These are phyloP conservation scores for Pseudorectes ferrugineus DNA, from an alignment of 2,113 vertebrate species.

Conservation along the genomic window DNA sequence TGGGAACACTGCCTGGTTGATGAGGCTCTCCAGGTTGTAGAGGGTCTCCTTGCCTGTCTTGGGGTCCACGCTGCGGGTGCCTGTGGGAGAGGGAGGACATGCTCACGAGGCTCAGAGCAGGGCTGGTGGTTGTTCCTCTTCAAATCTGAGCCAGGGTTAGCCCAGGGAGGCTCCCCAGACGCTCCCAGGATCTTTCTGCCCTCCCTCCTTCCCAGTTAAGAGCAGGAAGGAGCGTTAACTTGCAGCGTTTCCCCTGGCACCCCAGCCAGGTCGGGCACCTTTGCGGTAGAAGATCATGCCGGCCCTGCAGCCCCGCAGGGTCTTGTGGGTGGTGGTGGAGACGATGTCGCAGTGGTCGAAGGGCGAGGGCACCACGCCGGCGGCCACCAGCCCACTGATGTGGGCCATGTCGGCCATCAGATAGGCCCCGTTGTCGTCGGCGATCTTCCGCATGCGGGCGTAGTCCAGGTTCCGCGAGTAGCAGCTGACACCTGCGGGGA, in stretches of 20 bases:
- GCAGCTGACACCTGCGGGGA: conserved; percentile 85
- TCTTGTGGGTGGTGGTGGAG: conserved; percentile 96
- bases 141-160: not conserved
- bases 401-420: conserved; percentile 97
- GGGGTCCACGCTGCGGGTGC: conserved; percentile 83
- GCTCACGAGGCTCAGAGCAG: not conserved
- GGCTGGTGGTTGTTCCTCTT: not conserved
- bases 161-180: not conserved
- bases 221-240: not conserved
- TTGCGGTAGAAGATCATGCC: conserved; percentile 94
- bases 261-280: conserved; percentile 62
- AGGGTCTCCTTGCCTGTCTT: conserved; percentile 87
- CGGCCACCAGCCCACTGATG: conserved; percentile 92
- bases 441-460: conserved; percentile 82
- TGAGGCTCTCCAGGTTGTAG: conserved; percentile 89
- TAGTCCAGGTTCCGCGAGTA: conserved; percentile 96
- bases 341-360: conserved; percentile 90
- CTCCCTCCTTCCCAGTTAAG: not conserved
- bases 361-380: conserved; percentile 87
- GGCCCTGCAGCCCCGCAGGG: conserved; percentile 88
- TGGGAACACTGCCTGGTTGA: conserved; percentile 94
- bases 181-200: not conserved
- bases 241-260: rapidly evolving
- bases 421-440: conserved; percentile 81
- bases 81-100: conserved; percentile 44